These are phyloP conservation scores for Leucoraja erinaceus DNA, from an alignment of 2,113 vertebrate genomes.

Conservation along the genomic window DNA sequence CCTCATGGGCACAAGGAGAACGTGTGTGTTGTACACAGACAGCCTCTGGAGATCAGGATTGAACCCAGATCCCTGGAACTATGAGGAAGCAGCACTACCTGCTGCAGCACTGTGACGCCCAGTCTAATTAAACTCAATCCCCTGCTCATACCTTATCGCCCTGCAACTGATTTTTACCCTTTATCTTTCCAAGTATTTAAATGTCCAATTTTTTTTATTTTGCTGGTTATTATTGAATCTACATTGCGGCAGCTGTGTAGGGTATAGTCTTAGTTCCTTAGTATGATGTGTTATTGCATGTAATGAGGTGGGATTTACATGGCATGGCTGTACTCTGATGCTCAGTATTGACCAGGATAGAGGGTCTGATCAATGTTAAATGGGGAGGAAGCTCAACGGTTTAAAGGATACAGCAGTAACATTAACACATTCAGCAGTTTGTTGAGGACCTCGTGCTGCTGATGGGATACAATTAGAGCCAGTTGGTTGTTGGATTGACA, in stretches of 20 bases:
- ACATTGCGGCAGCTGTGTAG: background rate
- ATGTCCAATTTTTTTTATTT: background rate
- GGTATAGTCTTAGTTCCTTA: background rate
- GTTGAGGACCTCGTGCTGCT: background rate
- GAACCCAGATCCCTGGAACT: too few relatives aligned
- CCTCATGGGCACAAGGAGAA: too few relatives aligned
- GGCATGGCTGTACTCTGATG: background rate
- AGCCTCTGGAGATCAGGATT: too few relatives aligned
- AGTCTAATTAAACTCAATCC: background rate
- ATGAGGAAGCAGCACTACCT: too few relatives aligned
- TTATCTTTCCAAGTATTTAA: background rate
- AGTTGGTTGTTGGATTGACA: background rate
- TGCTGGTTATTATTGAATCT: background rate
- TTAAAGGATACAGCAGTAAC: background rate
- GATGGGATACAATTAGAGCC: background rate
- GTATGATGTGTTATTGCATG: background rate
- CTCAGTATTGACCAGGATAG: background rate
- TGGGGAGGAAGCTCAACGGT: background rate
- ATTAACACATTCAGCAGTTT: background rate
- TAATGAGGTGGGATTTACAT: background rate
- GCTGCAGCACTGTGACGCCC: background rate
- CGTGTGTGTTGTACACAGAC: too few relatives aligned
- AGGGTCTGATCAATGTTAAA: background rate
- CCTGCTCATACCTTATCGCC: background rate
- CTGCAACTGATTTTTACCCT: background rate